Conservation (phyloP, 2,113 vertebrate genomes). For the Carassius carassius region DNA sequence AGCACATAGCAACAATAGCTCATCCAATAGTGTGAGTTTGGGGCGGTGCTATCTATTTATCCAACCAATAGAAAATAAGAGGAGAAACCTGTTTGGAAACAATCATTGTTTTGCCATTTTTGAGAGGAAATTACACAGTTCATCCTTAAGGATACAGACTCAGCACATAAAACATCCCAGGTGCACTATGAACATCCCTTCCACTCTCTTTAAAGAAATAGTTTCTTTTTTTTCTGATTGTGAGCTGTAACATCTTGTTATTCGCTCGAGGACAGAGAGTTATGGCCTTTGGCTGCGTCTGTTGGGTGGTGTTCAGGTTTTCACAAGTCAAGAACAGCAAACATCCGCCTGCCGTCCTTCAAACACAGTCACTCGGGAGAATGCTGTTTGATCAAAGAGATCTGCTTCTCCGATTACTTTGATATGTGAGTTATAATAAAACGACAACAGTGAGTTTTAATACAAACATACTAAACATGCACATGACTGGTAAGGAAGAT, state of each 20-base stretch:
- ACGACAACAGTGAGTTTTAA: background rate
- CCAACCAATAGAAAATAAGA: background rate
- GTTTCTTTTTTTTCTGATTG: background rate
- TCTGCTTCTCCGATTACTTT: background rate
- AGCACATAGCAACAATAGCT: background rate
- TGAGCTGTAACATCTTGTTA: background rate
- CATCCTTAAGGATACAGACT: background rate
- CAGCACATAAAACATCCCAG: background rate
- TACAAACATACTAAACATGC: background rate
- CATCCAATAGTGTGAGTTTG: background rate
- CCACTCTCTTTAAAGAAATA: background rate
- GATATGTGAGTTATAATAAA: background rate
- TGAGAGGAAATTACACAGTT: background rate
- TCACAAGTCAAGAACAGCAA: constrained; percentile 36
- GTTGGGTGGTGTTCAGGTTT: constrained; percentile 33
- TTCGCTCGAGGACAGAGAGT: background rate
- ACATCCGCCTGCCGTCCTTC: constrained; percentile 25
- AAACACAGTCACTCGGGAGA: background rate
- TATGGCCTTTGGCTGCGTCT: background rate
- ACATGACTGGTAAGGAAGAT: background rate
- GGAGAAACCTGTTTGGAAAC: background rate
- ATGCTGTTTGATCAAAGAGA: constrained; percentile 16
- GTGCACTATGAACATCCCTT: background rate
- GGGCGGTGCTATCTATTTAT: background rate
- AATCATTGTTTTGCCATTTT: background rate